A percentile compares a stretch with the other conserved stretches of the same genome.
These are phyloP conservation scores for Strigamia crassipes DNA, from an alignment of 2,888 invertebrate genomes.

Conservation along the genomic window DNA sequence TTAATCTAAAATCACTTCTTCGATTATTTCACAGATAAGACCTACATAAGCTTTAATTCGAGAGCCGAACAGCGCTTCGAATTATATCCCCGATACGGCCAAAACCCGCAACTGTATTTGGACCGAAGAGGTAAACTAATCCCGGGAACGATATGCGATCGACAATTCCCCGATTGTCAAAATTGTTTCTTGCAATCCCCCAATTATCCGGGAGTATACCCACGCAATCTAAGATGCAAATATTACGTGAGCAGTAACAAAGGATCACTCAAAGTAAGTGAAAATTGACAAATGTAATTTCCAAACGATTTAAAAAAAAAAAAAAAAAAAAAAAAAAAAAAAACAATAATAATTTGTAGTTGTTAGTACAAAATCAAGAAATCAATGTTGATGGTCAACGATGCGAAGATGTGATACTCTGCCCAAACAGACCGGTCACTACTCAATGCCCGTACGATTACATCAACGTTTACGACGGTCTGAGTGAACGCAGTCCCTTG, in stretches of 20 bases:
- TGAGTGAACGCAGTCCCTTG: constrained; percentile 81
- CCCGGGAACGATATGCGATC: constrained; percentile 85
- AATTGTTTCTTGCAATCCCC: constrained; percentile 94
- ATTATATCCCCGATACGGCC: constrained; percentile 87
- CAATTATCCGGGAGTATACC: constrained; percentile 90
- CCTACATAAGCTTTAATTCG: constrained; percentile 82
- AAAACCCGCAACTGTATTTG: constrained; percentile 89
- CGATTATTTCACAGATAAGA: constrained; percentile 60
- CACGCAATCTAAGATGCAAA: constrained; percentile 85
- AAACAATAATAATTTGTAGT: too few species aligned
- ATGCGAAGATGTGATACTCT: constrained; percentile 93
- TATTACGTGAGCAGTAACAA: constrained; percentile 78
- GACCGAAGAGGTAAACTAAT: constrained; percentile 72
- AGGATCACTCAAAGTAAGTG: constrained; percentile 30
- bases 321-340: too few species aligned
- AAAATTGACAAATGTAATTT: not conserved
- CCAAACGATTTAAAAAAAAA: too few species aligned
- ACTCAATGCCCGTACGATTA: constrained; percentile 82
- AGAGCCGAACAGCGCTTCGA: constrained; percentile 89
- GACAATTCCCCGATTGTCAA: constrained; percentile 85
- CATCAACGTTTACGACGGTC: constrained; percentile 86
- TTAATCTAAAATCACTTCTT: too few species aligned
- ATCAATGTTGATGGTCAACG: constrained; percentile 92
- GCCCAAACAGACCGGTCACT: constrained; percentile 85
- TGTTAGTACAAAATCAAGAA: constrained; percentile 90